A percentile compares a stretch with the other conserved stretches of the same genome.
Conservation (phyloP, 2,113 vertebrate species). For the Falco punctatus region DNA sequence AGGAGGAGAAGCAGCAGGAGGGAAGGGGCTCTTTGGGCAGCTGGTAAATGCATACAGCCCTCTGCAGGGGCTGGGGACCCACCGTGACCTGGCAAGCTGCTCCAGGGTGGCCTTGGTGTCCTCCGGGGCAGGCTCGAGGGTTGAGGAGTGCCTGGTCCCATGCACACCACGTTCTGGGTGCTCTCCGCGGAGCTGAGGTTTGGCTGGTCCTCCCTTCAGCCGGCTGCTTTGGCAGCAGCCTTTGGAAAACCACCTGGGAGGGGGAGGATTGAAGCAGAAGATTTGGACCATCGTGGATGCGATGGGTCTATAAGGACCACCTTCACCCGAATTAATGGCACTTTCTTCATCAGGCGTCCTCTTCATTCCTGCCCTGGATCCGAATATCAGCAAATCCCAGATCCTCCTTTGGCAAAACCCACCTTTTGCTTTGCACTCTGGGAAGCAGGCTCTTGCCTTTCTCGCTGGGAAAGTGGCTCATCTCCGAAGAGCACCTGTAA, state of each 20-base stretch:
- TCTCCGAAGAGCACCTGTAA: background rate
- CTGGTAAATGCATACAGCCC: background rate
- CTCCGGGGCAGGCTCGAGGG: fast-evolving
- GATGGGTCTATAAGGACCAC: background rate
- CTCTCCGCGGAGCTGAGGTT: background rate
- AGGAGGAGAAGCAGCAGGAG: background rate
- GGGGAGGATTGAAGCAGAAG: background rate
- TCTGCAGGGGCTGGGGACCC: background rate
- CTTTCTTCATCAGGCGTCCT: background rate
- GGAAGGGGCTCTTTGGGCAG: fast-evolving
- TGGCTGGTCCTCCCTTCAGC: background rate
- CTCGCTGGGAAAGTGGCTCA: background rate
- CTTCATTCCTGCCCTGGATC: background rate
- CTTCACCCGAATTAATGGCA: fast-evolving
- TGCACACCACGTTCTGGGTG: background rate
- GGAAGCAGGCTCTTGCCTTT: background rate
- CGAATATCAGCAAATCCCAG: background rate
- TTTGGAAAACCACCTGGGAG: background rate
- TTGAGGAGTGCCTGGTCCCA: background rate
- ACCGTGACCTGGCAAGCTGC: fast-evolving
- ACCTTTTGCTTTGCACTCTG: no score
- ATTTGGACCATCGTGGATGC: background rate
- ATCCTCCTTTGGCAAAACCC: background rate
- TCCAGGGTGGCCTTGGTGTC: background rate
- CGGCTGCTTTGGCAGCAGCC: background rate